These are phyloP conservation scores for Cotesia chilonis DNA, from an alignment of 1,140 invertebrate genomes.

Conservation along the genomic window DNA sequence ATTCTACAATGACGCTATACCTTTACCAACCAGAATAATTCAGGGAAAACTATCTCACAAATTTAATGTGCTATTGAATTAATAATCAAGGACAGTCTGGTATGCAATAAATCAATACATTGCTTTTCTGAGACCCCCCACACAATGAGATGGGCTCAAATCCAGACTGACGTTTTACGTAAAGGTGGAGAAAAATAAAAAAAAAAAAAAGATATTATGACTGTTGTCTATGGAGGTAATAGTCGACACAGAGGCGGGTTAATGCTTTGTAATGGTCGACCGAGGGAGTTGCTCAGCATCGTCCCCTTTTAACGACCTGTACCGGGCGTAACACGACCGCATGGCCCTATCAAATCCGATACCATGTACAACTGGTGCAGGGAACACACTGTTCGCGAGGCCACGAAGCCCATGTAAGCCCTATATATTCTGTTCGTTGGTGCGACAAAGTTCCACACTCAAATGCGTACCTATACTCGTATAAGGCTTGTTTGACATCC, in stretches of 20 bases:
- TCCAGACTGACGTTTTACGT: not conserved
- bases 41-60: no score
- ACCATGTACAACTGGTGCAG: conserved; percentile 35
- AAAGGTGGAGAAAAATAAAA: conserved; percentile 2
- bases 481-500: conserved; percentile 31
- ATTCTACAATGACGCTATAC: no score
- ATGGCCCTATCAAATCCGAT: conserved; percentile 44
- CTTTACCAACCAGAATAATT: not conserved
- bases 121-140: no score
- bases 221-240: conserved; percentile 33
- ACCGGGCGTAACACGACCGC: conserved; percentile 42
- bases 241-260: conserved; percentile 36
- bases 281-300: conserved; percentile 34
- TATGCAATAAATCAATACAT: no score
- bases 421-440: not conserved
- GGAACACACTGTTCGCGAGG: conserved; percentile 10
- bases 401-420: conserved; percentile 17
- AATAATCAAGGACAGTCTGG: no score
- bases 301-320: conserved; percentile 45
- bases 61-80: no score
- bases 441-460: conserved; percentile 8
- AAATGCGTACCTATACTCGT: conserved; percentile 2
- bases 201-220: conserved; percentile 32
- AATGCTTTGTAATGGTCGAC: conserved; percentile 44
- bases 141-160: not conserved